Evolutionary conservation across 2,888 invertebrate genomes (phyloP).

Genomic region (Sinopyrophorus schimmeli): DNA sequence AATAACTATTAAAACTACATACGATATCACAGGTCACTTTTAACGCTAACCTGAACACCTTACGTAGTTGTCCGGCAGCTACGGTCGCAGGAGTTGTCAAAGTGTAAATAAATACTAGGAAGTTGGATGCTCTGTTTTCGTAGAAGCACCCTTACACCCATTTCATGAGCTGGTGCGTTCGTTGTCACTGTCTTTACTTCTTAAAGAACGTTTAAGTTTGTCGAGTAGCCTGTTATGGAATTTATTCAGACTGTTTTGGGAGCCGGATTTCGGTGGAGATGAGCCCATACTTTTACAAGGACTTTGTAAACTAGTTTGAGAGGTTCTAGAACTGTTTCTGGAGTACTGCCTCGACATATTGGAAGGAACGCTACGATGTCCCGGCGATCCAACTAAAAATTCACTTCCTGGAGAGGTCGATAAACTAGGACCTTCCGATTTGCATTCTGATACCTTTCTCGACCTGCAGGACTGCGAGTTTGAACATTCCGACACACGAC

Average conservation of each 20-base stretch:
- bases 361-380: conserved; percentile 70
- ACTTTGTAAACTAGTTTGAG: conserved; percentile 66
- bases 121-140: conserved; percentile 11
- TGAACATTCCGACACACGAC: conserved; percentile 76
- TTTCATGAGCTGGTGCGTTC: conserved; percentile 32
- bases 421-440: conserved; percentile 73
- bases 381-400: conserved; percentile 59
- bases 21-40: conserved; percentile 39
- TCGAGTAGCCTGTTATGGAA: conserved; percentile 80
- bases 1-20: conserved; percentile 31
- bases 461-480: conserved; percentile 65
- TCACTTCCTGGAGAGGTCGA: conserved; percentile 69
- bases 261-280: conserved; percentile 65
- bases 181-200: conserved; percentile 55
- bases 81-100: conserved; percentile 30
- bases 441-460: conserved; percentile 74
- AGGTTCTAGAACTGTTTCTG: conserved; percentile 64
- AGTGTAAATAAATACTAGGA: conserved; percentile 19
- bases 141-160: conserved; percentile 22
- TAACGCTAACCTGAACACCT: conserved; percentile 37
- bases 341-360: conserved; percentile 62
- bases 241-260: conserved; percentile 69
- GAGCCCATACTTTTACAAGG: conserved; percentile 70
- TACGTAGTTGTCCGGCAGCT: conserved; percentile 34
- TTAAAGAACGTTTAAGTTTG: conserved; percentile 73